Evolutionary conservation across 2,797 vertebrate species (phyloP), one percentile per base, ranked within the genome.

Genomic region (Simalia tracyae): DNA sequence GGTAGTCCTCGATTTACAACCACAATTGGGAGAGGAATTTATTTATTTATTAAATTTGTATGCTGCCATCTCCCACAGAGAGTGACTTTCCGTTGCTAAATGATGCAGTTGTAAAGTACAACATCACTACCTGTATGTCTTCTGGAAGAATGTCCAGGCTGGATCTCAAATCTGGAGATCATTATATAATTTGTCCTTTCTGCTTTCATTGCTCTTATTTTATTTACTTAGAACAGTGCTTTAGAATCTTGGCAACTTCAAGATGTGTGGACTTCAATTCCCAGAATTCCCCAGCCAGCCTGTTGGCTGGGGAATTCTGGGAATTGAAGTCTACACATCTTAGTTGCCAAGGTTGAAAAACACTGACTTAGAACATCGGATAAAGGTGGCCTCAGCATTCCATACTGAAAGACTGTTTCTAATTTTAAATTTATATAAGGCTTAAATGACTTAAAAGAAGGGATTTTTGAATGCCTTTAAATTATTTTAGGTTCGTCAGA

Each of bases 401-500:
- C 59, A 26, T 36, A 66, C 5, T 22, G 64, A 28, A 19, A 57
- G n/a, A 9, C 50, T 57, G 50, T 66, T 86, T 86, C 84, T 91
- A n/a, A 54, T 64, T 31, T 56, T n/a, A 54, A 2, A 4, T 57
- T 2, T 36, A 28, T 28, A 10, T 28, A 9, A 85, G 50, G 28
- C 42, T 90, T 24, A 66, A 57, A 26, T 66, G 6, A 56, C 14
- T 56, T 66, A 56, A 59, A 42, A 9, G 5, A 15, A 46, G 8
- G 24, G 28, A 4, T 54, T 63, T 63, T 24, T 63, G 12, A 90
- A 36, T 86, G 19, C 10, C 15, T 36, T 84, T 10, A 64, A 64
- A 36, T 5, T 19, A 54, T 94, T 94, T 91, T 72, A 99, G 99
- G 98, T 99, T 94, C 98, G 98, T 8, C 95, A 98, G 54, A 99